Evolutionary conservation across 2,113 vertebrate species (phyloP).

Genomic region (Indicator maculatus): DNA sequence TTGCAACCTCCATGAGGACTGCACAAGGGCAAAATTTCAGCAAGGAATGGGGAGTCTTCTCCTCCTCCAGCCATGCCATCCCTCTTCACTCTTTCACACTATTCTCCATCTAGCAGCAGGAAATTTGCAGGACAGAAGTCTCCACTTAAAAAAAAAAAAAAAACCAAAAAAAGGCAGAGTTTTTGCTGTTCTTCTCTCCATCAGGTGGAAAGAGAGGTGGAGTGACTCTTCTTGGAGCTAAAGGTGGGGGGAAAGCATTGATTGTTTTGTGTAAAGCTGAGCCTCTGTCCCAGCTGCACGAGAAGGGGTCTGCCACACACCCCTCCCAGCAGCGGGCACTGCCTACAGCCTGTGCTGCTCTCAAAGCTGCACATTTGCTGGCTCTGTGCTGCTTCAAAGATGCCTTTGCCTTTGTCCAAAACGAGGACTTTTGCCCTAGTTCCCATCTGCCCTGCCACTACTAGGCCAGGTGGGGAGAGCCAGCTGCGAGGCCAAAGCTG

Average conservation of each 20-base stretch:
- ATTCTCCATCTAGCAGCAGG: background rate
- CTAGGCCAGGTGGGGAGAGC: too few relatives aligned
- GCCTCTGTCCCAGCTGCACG: background rate
- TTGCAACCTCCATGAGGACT: background rate
- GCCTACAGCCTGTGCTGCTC: background rate
- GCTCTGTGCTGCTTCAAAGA: rapidly evolving
- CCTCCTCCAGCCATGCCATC: background rate
- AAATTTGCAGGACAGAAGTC: background rate
- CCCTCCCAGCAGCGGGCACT: rapidly evolving
- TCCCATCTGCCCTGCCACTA: too few relatives aligned
- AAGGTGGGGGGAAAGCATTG: background rate
- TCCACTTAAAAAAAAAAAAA: background rate
- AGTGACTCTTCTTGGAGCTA: background rate
- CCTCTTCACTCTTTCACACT: rapidly evolving
- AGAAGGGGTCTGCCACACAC: background rate
- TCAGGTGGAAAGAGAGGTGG: rapidly evolving
- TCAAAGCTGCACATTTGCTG: background rate
- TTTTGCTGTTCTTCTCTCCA: background rate
- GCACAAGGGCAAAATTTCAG: rapidly evolving
- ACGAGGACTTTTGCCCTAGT: background rate
- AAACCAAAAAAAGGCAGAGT: background rate
- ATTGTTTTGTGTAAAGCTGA: background rate
- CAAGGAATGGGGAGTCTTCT: rapidly evolving
- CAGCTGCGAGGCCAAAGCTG: rapidly evolving
- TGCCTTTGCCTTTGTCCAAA: background rate